Evolutionary conservation across 1,140 invertebrate species (phyloP).

Genomic region (Drosophila ambigua): DNA sequence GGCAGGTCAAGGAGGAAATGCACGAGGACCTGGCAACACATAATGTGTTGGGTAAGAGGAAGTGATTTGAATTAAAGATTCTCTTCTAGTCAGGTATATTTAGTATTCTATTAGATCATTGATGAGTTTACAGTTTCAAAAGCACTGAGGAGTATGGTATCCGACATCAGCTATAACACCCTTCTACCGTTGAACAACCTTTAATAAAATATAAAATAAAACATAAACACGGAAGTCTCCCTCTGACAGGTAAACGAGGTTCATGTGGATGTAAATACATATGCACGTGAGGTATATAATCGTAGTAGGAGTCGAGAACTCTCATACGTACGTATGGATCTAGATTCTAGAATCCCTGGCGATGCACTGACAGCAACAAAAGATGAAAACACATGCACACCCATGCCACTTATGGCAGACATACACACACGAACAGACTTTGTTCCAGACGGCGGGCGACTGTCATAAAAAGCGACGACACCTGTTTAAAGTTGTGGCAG

Average conservation of each 20-base stretch:
- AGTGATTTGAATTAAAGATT: too few species aligned
- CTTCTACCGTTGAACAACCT: too few species aligned
- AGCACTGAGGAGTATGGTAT: too few species aligned
- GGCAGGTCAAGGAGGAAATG: too few species aligned
- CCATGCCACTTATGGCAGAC: conserved; percentile 23
- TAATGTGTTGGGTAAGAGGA: too few species aligned
- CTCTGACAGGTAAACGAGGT: conserved; percentile 3
- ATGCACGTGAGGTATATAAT: neutral
- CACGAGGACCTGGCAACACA: too few species aligned
- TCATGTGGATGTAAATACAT: neutral
- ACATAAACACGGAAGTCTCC: conserved; percentile 40
- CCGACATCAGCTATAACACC: too few species aligned
- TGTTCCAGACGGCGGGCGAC: conserved; percentile 2
- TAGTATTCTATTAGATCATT: too few species aligned
- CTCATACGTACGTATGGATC: neutral
- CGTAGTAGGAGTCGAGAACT: neutral
- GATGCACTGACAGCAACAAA: conserved; percentile 12
- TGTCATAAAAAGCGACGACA: conserved; percentile 46
- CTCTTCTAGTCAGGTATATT: too few species aligned
- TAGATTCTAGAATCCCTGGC: neutral
- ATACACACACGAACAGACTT: conserved; percentile 34
- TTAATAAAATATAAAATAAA: conserved; percentile 1
- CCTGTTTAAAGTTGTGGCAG: conserved; percentile 63
- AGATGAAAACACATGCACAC: conserved; percentile 22
- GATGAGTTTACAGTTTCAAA: too few species aligned